A percentile compares a stretch with the other conserved stretches of the same genome.
phyloP scores from a whole-genome alignment of 2,113 vertebrate species.

The Peromyscus californicus region DNA sequence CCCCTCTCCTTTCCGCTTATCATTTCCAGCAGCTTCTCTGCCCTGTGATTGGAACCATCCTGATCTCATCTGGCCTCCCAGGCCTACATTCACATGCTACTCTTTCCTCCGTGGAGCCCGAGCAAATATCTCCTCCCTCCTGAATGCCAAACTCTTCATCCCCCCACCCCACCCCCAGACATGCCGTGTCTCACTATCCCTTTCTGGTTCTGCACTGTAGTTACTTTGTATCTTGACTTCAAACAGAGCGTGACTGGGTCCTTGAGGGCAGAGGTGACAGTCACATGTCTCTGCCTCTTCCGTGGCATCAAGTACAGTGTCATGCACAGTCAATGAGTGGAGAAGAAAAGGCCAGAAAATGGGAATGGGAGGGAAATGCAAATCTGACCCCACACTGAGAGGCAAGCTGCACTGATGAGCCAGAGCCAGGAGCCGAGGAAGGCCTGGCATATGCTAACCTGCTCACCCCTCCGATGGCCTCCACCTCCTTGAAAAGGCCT shows the following conservation, averaged over 20 bases:
- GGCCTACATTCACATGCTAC: background rate
- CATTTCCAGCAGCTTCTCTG: background rate
- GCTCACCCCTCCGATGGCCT: background rate
- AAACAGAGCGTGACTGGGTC: background rate
- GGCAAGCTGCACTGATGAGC: background rate
- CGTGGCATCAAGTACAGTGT: background rate
- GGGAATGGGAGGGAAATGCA: background rate
- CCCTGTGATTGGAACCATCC: background rate
- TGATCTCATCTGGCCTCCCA: background rate
- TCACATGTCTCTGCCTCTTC: background rate
- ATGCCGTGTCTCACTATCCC: background rate
- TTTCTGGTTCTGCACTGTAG: background rate
- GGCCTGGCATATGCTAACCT: background rate
- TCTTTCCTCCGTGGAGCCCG: background rate
- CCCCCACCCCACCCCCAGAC: background rate
- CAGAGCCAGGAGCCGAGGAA: background rate
- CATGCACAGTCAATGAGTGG: background rate
- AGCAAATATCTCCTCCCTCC: background rate
- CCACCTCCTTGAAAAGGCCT: background rate
- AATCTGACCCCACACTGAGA: constrained; percentile 43
- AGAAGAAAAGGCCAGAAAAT: background rate
- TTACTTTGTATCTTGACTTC: background rate
- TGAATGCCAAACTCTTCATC: background rate
- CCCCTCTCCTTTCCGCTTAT: background rate
- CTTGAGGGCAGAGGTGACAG: background rate